Conservation (phyloP, 2,888 invertebrate species). For the Tromatobia lineatoria region DNA sequence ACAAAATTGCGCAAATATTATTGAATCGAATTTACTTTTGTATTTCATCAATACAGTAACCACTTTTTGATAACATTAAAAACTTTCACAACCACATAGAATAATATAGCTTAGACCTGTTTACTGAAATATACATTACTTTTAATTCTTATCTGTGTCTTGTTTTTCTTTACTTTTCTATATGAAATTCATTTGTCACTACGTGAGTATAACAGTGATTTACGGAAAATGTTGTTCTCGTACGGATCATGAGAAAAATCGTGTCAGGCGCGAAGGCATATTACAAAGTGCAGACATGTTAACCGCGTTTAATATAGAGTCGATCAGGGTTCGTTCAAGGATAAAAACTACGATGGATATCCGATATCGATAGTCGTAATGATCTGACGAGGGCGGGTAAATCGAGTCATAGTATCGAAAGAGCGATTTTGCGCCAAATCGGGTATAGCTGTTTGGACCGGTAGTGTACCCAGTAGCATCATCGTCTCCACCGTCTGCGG, state of each 20-base stretch:
- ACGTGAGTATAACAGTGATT: neutral
- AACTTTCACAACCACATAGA: neutral
- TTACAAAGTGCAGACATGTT: neutral
- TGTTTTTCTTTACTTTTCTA: neutral
- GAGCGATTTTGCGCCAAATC: constrained; percentile 42
- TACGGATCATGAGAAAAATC: neutral
- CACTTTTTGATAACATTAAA: neutral
- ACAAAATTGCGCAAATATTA: neutral
- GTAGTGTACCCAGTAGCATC: constrained; percentile 24
- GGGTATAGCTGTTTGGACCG: constrained; percentile 27
- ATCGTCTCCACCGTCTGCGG: constrained; percentile 54
- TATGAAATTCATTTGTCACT: neutral
- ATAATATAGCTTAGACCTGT: neutral
- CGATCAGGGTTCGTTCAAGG: neutral
- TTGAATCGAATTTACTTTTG: neutral
- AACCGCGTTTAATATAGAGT: neutral
- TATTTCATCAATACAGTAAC: neutral
- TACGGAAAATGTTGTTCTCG: neutral
- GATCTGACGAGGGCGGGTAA: constrained; percentile 21
- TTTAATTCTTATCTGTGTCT: too few relatives aligned
- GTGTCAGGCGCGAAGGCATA: neutral
- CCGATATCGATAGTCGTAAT: neutral
- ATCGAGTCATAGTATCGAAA: constrained; percentile 44
- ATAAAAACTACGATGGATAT: constrained; percentile 30
- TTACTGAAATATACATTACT: too few relatives aligned